These are phyloP conservation scores for Melanerpes formicivorus DNA, from an alignment of 2,113 vertebrate genomes.

Conservation along the genomic window DNA sequence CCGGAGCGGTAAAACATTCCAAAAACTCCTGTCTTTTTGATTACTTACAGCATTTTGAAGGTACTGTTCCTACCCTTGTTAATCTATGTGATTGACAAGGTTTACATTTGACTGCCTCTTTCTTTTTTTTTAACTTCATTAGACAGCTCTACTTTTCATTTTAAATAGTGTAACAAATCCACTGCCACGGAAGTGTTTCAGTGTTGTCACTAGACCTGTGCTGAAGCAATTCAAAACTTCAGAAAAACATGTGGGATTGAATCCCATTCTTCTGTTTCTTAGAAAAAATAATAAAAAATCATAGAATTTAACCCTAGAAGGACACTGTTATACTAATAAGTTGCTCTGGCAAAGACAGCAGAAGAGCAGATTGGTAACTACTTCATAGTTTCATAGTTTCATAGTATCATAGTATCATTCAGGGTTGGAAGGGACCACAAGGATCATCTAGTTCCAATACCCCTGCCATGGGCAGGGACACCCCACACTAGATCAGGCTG, in stretches of 20 bases:
- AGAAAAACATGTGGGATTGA: slow-evolving; percentile 26
- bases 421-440: no score
- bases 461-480: no score
- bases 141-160: slow-evolving; percentile 58
- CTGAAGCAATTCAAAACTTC: slow-evolving; percentile 45
- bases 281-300: background rate
- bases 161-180: slow-evolving; percentile 67
- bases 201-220: slow-evolving; percentile 46
- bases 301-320: slow-evolving; percentile 14
- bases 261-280: background rate
- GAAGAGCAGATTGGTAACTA: background rate
- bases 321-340: background rate
- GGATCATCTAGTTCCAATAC: no score
- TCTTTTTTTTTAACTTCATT: slow-evolving; percentile 14
- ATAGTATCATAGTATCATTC: no score
- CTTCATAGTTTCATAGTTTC: no score
- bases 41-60: slow-evolving; percentile 64
- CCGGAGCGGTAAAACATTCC: slow-evolving; percentile 48
- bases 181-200: slow-evolving; percentile 29
- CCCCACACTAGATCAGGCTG: no score
- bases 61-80: slow-evolving; percentile 45
- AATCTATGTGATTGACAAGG: slow-evolving; percentile 67
- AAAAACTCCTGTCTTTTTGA: slow-evolving; percentile 65
- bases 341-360: background rate
- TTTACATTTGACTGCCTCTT: slow-evolving; percentile 54